phyloP scores from a whole-genome alignment of 2,888 invertebrate species.

The Athrips mouffetella region DNA sequence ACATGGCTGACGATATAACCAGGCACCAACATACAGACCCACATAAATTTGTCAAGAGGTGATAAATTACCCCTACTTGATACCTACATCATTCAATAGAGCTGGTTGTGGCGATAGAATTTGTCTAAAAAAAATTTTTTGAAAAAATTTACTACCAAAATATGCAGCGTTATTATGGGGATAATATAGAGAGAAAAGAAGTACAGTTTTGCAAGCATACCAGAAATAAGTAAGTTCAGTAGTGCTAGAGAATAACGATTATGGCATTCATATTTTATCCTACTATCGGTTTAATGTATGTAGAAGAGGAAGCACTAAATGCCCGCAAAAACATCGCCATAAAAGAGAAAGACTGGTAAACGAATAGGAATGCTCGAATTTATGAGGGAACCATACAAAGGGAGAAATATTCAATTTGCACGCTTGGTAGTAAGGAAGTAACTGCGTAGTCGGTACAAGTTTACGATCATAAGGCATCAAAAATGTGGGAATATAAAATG shows the following conservation, averaged over 20 bases:
- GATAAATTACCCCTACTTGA: constrained; percentile 56
- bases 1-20: constrained; percentile 61
- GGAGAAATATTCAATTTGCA: constrained; percentile 33
- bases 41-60: constrained; percentile 53
- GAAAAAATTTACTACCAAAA: background rate
- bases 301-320: constrained; percentile 20
- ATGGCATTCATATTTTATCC: constrained; percentile 13
- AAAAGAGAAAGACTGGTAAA: constrained; percentile 26
- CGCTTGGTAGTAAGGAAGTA: constrained; percentile 32
- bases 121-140: background rate
- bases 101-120: constrained; percentile 18
- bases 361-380: constrained; percentile 29
- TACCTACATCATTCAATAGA: constrained; percentile 31
- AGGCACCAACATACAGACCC: constrained; percentile 49
- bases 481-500: constrained; percentile 49
- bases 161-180: too few relatives aligned
- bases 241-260: constrained; percentile 3
- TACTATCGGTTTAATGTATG: constrained; percentile 13
- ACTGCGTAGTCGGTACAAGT: constrained; percentile 34
- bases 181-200: too few relatives aligned
- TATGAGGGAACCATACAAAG: constrained; percentile 30
- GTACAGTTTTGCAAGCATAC: too few relatives aligned
- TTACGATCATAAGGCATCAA: constrained; percentile 43
- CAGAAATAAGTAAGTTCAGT: constrained; percentile 19
- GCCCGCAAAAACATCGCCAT: constrained; percentile 26